phyloP scores from a whole-genome alignment of 1,140 invertebrate genomes.

The Apis florea region DNA sequence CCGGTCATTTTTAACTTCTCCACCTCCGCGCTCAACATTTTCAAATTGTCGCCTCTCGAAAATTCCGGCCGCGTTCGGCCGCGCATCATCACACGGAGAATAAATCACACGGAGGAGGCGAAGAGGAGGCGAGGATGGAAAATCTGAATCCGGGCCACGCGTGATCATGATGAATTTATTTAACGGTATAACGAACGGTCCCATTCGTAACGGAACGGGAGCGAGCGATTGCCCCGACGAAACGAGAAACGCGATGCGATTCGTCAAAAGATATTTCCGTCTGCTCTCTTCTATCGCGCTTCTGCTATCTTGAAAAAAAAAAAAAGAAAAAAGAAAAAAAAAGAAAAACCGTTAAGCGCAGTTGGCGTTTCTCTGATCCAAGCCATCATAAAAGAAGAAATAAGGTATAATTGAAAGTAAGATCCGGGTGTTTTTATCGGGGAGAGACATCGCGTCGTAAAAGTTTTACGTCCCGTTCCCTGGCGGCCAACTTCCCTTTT shows the following conservation, averaged over 20 bases:
- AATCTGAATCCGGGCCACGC: background rate
- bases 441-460: slow-evolving; percentile 26
- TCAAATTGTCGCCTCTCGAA: background rate
- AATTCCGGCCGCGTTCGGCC: background rate
- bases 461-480: slow-evolving; percentile 17
- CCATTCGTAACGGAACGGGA: background rate
- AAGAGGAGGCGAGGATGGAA: background rate
- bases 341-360: background rate
- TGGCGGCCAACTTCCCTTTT: slow-evolving; percentile 26
- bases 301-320: background rate
- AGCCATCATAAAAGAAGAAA: slow-evolving; percentile 2
- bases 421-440: slow-evolving; percentile 27
- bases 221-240: background rate
- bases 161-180: background rate
- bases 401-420: slow-evolving; percentile 25
- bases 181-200: background rate
- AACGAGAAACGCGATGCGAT: background rate
- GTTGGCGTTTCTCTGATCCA: slow-evolving; percentile 2
- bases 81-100: background rate
- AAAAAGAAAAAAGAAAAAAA: no score
- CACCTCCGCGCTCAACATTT: background rate
- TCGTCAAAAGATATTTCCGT: background rate
- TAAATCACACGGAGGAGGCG: background rate
- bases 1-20: no score
- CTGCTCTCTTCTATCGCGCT: background rate